Percentiles rank a stretch among this genome's conserved stretches.
Conservation (phyloP, 2,113 vertebrate species). For the Orientallactaga bullata region DNA sequence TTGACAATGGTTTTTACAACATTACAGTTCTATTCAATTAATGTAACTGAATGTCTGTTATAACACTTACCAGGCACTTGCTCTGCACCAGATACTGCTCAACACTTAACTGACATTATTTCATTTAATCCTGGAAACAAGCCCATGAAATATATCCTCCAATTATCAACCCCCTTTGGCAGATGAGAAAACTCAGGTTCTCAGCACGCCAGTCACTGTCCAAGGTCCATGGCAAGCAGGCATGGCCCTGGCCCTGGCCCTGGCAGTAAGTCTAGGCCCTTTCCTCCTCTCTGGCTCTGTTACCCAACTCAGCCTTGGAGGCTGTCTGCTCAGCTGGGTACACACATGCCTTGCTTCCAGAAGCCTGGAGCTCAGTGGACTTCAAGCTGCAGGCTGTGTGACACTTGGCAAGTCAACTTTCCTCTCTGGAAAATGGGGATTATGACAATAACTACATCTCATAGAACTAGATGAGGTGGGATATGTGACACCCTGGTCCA, state of each 20-base stretch:
- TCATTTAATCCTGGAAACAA: conserved; percentile 66
- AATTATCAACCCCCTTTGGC: conserved; percentile 50
- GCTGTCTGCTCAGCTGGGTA: background rate
- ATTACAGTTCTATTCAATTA: conserved; percentile 75
- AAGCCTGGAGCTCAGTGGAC: background rate
- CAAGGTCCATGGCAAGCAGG: background rate
- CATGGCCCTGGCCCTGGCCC: background rate
- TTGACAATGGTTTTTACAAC: conserved; percentile 60
- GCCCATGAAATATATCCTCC: conserved; percentile 38
- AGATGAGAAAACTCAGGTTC: conserved; percentile 54
- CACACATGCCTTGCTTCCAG: background rate
- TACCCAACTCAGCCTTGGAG: background rate
- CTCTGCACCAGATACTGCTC: conserved; percentile 58
- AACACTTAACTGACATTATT: conserved; percentile 67
- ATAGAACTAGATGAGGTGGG: conserved; percentile 10
- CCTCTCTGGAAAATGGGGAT: conserved; percentile 39
- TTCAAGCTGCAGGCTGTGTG: background rate
- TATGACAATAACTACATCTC: background rate
- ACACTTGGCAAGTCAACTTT: conserved; percentile 33
- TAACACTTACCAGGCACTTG: conserved; percentile 66
- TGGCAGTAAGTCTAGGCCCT: background rate
- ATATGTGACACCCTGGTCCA: background rate
- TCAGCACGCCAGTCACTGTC: conserved; percentile 23
- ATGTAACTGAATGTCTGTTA: conserved; percentile 63
- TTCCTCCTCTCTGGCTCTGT: conserved; percentile 4